Conservation (phyloP, 1,140 invertebrate species). For the Drosophila bocqueti region DNA sequence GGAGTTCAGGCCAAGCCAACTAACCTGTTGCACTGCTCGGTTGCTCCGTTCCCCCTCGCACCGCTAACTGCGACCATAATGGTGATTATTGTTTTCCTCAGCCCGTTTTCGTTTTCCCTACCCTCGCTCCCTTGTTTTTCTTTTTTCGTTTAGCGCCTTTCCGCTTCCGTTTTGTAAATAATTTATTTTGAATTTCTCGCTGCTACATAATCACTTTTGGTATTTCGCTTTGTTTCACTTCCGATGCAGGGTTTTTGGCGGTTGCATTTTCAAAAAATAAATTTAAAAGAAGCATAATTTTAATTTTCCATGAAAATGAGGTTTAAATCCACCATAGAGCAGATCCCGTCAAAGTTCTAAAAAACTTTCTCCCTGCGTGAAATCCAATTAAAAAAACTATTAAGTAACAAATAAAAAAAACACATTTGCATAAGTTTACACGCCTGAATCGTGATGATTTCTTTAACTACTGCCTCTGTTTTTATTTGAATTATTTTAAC, state of each 20-base stretch:
- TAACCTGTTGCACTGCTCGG: slow-evolving; percentile 47
- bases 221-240: slow-evolving; percentile 50
- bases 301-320: slow-evolving; percentile 25
- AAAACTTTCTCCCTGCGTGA: slow-evolving; percentile 39
- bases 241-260: slow-evolving; percentile 35
- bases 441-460: slow-evolving; percentile 5
- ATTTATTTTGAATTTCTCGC: slow-evolving; percentile 44
- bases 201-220: slow-evolving; percentile 32
- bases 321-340: neutral
- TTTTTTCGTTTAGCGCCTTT: slow-evolving; percentile 45
- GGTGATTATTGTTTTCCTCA: slow-evolving; percentile 24
- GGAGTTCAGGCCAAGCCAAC: slow-evolving; percentile 51
- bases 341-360: neutral
- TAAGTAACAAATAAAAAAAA: neutral
- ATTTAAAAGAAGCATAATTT: slow-evolving; percentile 12
- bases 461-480: neutral
- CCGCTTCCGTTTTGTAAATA: slow-evolving; percentile 58
- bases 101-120: slow-evolving; percentile 21
- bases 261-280: slow-evolving; percentile 21
- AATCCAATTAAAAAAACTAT: neutral
- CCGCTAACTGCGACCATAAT: slow-evolving; percentile 1
- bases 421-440: slow-evolving; percentile 1
- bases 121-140: neutral
- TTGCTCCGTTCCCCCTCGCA: neutral
- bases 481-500: slow-evolving; percentile 8